Base-by-base conservation (phyloP, 2,888 invertebrate species). In the Mesochorus sp. region DNA sequence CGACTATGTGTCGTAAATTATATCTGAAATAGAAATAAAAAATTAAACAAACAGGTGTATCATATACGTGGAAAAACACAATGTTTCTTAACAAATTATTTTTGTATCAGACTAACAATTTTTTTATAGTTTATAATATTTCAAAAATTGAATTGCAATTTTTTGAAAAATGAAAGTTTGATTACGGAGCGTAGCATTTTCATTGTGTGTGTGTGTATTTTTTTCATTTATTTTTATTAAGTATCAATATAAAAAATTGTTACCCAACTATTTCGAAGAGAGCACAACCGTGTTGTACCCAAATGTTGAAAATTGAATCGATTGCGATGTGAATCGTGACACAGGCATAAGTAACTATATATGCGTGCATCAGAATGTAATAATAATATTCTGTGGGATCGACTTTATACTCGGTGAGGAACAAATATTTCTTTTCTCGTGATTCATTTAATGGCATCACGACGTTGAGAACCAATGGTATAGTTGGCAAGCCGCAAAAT, bases 341-440 rank as follows among this genome's bases (percentile, higher is more conserved):
- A 31, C 62, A 73, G 24, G 68, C 34, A 5, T 47, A 66, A 37
- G 53, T 75, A 0, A 44, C 42, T 17, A 80, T n/a, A 12, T 77
- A 79, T 5, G 72, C 49, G 21, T 80, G 80, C n/a, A 62, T 37
- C 5, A 72, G 34, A 34, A 77, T 67, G 19, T 37, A 39, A 39
- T 28, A 47, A 39, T 79, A 83, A 76, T 82, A 82, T 28, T 81
- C 59, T n/a, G 80, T 42, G n/a, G 68, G 55, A 19, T 83, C 83
- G 4, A 82, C 39, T 14, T 73, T 76, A 19, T 81, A 80, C 28
- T 84, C 76, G 3, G 70, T 53, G 31, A 77, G 47, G 42, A 39
- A 49, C 28, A 83, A 47, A 19, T 66, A 74, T 62, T 59, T 53
- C 12, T 57, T 78, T 1, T 67, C 49, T 17, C 81, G 77, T 28